Conservation (phyloP, 2,113 vertebrate species). For the Cottus gobio region DNA sequence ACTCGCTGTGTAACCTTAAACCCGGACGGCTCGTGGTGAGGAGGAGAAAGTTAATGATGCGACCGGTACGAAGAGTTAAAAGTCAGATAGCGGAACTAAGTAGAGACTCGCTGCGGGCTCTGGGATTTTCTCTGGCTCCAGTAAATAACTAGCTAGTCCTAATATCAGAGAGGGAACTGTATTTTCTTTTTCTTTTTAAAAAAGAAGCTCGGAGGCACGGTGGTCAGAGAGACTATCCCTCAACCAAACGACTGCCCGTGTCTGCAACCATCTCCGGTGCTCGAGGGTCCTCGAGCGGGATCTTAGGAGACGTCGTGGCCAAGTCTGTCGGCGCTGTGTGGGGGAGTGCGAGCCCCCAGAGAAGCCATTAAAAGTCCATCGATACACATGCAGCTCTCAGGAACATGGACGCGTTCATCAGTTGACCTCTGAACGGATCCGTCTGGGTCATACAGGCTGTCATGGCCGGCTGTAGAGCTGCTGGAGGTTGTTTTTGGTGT, state of each 20-base stretch:
- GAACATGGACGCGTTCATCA: not conserved
- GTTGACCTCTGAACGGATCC: too few relatives aligned
- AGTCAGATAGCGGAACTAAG: constrained; percentile 47
- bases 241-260: constrained; percentile 34
- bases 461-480: not conserved
- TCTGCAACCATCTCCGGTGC: constrained; percentile 20
- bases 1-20: not conserved
- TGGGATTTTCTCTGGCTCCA: constrained; percentile 61
- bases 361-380: not conserved
- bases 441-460: not conserved
- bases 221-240: constrained; percentile 38
- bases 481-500: not conserved
- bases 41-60: constrained; percentile 24
- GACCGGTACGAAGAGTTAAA: constrained; percentile 17
- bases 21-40: not conserved
- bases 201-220: constrained; percentile 30
- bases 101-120: constrained; percentile 47
- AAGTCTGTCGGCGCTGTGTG: not conserved
- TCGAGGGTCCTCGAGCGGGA: constrained; percentile 34
- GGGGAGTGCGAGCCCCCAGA: not conserved
- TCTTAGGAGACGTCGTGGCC: not conserved
- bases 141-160: constrained; percentile 60
- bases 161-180: constrained; percentile 53
- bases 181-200: constrained; percentile 28
- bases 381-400: too few relatives aligned